Evolutionary conservation across 1,140 invertebrate genomes (phyloP).

Genomic region (Dysdera silvatica): DNA sequence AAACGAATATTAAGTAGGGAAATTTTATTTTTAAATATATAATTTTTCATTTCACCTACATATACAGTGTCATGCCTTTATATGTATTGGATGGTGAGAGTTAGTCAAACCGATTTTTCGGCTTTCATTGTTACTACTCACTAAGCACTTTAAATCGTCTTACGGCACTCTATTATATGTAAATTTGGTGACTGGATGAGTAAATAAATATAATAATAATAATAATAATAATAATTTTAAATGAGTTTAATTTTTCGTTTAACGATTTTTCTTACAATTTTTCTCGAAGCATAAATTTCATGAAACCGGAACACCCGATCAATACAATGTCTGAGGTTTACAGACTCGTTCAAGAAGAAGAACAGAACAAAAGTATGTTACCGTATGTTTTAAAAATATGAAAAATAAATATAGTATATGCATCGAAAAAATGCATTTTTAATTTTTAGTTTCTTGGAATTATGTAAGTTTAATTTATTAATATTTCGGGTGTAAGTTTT

Average conservation of each 20-base stretch:
- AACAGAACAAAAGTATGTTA: slow-evolving; percentile 48
- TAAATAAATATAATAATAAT: neutral
- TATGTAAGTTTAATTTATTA: too few relatives aligned
- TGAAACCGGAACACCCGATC: slow-evolving; percentile 67
- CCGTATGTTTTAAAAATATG: too few relatives aligned
- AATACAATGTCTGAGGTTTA: slow-evolving; percentile 67
- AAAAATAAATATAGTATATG: too few relatives aligned
- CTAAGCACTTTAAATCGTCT: too few relatives aligned
- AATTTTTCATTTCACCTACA: neutral
- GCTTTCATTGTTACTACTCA: neutral
- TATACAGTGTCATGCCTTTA: neutral
- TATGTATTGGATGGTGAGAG: neutral
- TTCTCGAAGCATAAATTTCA: slow-evolving; percentile 78
- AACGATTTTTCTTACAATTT: neutral
- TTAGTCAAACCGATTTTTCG: neutral
- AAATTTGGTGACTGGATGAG: too few relatives aligned
- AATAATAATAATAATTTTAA: neutral
- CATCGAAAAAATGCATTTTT: too few relatives aligned
- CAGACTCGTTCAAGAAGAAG: slow-evolving; percentile 82
- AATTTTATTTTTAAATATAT: neutral
- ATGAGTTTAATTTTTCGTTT: neutral
- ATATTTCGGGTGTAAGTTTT: too few relatives aligned
- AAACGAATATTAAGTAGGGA: slow-evolving; percentile 2
- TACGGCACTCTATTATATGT: too few relatives aligned
- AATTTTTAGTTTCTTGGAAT: too few relatives aligned